These are phyloP conservation scores for Phyllotreta striolata DNA, from an alignment of 2,888 invertebrate species.

Conservation along the genomic window DNA sequence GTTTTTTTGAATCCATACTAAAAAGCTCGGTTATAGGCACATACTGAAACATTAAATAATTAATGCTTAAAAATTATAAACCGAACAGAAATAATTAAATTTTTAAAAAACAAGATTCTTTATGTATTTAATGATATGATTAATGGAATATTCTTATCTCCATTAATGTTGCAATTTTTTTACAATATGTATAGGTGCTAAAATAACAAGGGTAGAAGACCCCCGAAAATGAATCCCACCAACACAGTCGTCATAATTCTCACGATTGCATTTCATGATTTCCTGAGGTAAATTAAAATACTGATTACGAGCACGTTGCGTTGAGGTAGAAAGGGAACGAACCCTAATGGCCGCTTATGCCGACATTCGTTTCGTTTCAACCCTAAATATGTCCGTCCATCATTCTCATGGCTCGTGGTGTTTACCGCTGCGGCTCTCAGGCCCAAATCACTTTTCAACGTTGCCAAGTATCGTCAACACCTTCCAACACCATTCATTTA, in stretches of 20 bases:
- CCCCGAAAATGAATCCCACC: slow-evolving; percentile 22
- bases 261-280: slow-evolving; percentile 38
- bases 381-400: slow-evolving; percentile 49
- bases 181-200: no score
- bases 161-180: no score
- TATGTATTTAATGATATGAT: no score
- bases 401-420: slow-evolving; percentile 39
- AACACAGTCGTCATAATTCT: slow-evolving; percentile 26
- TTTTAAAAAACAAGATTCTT: no score
- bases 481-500: neutral
- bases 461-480: slow-evolving; percentile 23
- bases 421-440: slow-evolving; percentile 18
- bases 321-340: slow-evolving; percentile 34
- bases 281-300: slow-evolving; percentile 40
- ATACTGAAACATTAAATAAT: no score
- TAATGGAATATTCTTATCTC: no score
- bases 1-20: no score
- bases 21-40: no score
- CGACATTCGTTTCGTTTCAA: slow-evolving; percentile 46
- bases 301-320: slow-evolving; percentile 35
- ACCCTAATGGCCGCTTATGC: slow-evolving; percentile 46
- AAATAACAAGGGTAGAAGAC: neutral
- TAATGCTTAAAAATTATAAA: no score
- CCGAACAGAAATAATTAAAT: no score
- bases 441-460: slow-evolving; percentile 17